phyloP scores from a whole-genome alignment of 2,113 vertebrate genomes.

The Egretta garzetta region DNA sequence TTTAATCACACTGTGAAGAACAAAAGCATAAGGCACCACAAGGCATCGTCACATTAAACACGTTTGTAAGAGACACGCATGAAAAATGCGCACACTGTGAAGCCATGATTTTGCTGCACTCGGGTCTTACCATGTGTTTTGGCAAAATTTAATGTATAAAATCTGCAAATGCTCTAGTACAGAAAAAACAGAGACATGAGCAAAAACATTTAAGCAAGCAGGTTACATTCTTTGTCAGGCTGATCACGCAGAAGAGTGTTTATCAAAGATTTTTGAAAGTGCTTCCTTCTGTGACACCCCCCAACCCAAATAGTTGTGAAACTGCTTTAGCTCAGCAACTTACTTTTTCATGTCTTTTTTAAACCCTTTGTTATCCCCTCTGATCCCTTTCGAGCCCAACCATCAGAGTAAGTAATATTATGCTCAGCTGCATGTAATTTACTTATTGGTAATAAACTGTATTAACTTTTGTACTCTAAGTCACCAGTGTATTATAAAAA shows the following conservation, averaged over 20 bases:
- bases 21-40: constrained; percentile 3
- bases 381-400: neutral
- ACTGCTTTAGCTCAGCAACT: neutral
- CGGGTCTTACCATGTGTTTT: neutral
- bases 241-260: neutral
- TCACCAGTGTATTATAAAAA: neutral
- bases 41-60: neutral
- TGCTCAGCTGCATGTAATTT: neutral
- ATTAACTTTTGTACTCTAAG: neutral
- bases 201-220: neutral
- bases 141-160: neutral
- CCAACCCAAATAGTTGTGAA: neutral
- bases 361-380: neutral
- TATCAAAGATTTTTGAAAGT: neutral
- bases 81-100: rapidly evolving
- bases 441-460: neutral
- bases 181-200: neutral
- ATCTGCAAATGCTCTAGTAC: neutral
- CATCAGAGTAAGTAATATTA: neutral
- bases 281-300: neutral
- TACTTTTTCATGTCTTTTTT: neutral
- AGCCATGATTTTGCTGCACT: neutral
- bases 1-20: constrained; percentile 18
- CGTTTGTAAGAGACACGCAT: rapidly evolving
- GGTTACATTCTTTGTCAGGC: neutral